Conservation (phyloP, 1,140 invertebrate species). For the Sminthurides bifidus region DNA sequence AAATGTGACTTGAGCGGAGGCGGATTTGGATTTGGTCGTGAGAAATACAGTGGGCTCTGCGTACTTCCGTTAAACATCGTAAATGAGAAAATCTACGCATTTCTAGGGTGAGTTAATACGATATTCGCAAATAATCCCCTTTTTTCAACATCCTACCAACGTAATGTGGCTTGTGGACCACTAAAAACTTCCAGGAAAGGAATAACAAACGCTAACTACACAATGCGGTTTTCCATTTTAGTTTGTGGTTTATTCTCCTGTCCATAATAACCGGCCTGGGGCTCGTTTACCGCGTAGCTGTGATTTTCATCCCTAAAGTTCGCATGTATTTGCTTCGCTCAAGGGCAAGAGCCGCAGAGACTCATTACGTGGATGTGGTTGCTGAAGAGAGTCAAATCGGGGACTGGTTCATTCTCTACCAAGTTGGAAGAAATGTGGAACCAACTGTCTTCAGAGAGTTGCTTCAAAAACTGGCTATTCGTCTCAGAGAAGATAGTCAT, state of each 20-base stretch:
- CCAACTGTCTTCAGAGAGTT: conserved; percentile 76
- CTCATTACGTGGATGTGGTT: conserved; percentile 59
- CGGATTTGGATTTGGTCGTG: conserved; percentile 12
- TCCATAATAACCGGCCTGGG: conserved; percentile 48
- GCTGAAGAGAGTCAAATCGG: conserved; percentile 70
- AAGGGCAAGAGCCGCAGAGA: background rate
- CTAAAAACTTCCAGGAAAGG: too few species aligned
- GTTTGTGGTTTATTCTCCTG: conserved; percentile 67
- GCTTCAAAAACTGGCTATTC: conserved; percentile 49
- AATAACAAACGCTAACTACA: background rate
- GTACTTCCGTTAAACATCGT: conserved; percentile 62
- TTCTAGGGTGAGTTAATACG: conserved; percentile 48
- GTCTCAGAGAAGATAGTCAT: background rate
- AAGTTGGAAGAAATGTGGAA: conserved; percentile 82
- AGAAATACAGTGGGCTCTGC: conserved; percentile 40
- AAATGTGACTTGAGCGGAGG: conserved; percentile 50
- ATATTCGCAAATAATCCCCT: conserved; percentile 34
- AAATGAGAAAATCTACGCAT: conserved; percentile 67
- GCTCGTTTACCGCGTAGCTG: conserved; percentile 45
- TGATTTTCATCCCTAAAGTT: conserved; percentile 32
- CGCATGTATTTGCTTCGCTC: conserved; percentile 3
- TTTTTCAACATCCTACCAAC: background rate
- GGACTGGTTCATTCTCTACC: conserved; percentile 84
- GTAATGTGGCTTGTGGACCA: too few species aligned
- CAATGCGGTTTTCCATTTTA: conserved; percentile 43